Evolutionary conservation across 2,113 vertebrate genomes (phyloP), one percentile per base, ranked within the genome.

Genomic region (Siniperca knerii): DNA sequence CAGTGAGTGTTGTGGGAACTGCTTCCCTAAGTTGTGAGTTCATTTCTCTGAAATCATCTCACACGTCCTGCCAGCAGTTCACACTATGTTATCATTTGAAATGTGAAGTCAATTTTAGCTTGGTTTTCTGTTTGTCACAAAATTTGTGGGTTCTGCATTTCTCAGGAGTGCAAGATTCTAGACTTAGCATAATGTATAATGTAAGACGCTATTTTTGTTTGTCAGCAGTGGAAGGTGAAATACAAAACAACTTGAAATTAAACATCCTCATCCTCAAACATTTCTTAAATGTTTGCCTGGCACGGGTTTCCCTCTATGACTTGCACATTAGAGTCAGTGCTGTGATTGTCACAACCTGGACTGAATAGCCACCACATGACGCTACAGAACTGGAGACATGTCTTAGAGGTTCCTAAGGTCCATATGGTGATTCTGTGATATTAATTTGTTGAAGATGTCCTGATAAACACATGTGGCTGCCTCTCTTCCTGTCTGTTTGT

Each of bases 401-500:
- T 79, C 67, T 87, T n/a, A 66, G 80, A 91, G 85, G 88, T 77
- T 93, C 90, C 83, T 54, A 73, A 74, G 82, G 82, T 81, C 82
- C 92, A 80, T 87, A 62, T 85, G 90, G 90, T 52, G 66, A 72
- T 79, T 87, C 42, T 87, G 21, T 88, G 77, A 87, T 87, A 86
- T 81, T 81, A 79, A 83, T 92, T 79, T 85, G 37, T 69, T 80
- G 61, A 85, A 84, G 79, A 83, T 87, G 90, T 91, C 67, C 79
- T 78, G 50, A 87, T 89, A 70, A 92, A 86, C 80, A 94, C 83
- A 92, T 89, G 77, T 91, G 89, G 75, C 90, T 81, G 77, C 67
- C 82, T 87, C 74, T 88, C 75, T 83, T 82, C 87, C 77, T 89
- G 60, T 87, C 46, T 93, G 75, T 93, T 86, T 91, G 84, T 94